Evolutionary conservation across 2,113 vertebrate species (phyloP).

Genomic region (Barnardius zonarius): DNA sequence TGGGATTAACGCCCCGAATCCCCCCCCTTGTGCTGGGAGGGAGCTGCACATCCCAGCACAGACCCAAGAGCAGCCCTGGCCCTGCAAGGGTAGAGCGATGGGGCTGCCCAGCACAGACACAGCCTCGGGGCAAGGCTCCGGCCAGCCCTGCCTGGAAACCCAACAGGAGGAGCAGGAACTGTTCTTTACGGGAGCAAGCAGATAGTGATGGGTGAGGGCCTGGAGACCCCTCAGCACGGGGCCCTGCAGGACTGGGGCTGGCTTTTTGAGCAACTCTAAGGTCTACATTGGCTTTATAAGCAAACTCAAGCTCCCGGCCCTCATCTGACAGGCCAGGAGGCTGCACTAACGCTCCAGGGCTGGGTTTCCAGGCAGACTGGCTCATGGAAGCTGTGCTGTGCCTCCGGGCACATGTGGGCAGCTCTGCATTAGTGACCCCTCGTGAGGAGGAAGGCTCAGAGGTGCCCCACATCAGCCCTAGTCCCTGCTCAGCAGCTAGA

Average conservation of each 20-base stretch:
- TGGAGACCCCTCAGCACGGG: background rate
- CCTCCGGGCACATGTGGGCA: rapidly evolving
- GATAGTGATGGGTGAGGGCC: rapidly evolving
- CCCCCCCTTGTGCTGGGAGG: background rate
- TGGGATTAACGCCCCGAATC: background rate
- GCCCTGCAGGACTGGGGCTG: background rate
- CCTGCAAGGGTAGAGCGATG: rapidly evolving
- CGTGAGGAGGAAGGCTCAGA: background rate
- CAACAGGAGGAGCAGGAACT: rapidly evolving
- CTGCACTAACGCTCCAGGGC: background rate
- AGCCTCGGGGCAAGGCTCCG: background rate
- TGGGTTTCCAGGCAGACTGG: background rate
- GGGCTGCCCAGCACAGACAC: background rate
- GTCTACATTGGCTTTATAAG: rapidly evolving
- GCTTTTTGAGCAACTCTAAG: background rate
- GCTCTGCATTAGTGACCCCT: background rate
- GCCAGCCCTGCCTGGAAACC: background rate
- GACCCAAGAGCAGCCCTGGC: background rate
- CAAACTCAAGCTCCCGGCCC: background rate
- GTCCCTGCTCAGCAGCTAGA: background rate
- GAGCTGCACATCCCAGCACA: background rate
- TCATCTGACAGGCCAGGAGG: background rate
- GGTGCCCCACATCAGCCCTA: background rate
- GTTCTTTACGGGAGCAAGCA: background rate
- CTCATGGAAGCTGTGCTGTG: rapidly evolving